Evolutionary conservation across 1,140 invertebrate genomes (phyloP), one percentile per base, ranked within the genome.

Genomic region (Penaeus japonicus): DNA sequence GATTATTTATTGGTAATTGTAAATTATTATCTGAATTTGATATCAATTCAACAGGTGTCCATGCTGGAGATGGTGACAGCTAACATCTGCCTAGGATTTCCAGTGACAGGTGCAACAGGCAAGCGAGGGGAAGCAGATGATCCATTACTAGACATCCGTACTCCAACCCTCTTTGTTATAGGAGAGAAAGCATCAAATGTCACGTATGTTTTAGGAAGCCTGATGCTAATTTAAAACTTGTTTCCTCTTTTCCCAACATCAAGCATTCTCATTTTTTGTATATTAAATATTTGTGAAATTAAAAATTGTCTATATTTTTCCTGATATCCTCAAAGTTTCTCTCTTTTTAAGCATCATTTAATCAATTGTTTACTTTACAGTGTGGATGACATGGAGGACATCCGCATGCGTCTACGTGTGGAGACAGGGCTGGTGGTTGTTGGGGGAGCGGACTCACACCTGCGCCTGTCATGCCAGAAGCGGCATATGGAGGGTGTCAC

Each of bases 41-140:
- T 24, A 22, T 35, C 70, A n/a, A 12, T 57, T 53, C 27, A 59
- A 20, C 55, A 90, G 89, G 80, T 94, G 54, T 92, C 93, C 1
- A 79, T 93, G 47, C 87, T 93, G 35, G 93, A 94, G 87, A 88
- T 88, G 70, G 95, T 97, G n/a, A 94, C 94, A 15, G 96, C 95
- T 80, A 94, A 96, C 30, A 93, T 97, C 17, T 96, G 96, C 92
- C 93, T 97, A 57, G 96, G 96, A 0, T 97, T 97, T 92, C 96
- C 96, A 2, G 94, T 96, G 84, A 94, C 94, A 84, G 96, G 96
- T 1, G 94, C 95, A 0, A 95, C 96, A 89, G 96, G 96, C 4
- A 94, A 94, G 89, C 92, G 96, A 84, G 96, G 96, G n/a, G 94
- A 95, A 82, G 94, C 96, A 0, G 96, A 97, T 90, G 96, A 97